phyloP scores from a whole-genome alignment of 2,888 invertebrate genomes.

The Quadroppia sp. region DNA sequence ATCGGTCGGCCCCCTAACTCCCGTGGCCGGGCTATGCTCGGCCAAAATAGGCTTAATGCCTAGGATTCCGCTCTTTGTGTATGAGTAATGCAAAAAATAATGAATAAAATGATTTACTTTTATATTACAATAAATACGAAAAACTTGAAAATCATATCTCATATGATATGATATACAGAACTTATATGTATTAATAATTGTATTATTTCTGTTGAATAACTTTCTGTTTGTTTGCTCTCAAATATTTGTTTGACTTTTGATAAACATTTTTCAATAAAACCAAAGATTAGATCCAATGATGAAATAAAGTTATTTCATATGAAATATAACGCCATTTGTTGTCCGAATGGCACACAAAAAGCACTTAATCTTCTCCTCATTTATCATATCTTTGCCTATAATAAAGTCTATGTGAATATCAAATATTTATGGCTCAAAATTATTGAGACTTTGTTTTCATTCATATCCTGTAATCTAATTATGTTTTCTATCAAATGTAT shows the following conservation, averaged over 20 bases:
- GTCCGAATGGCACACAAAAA: neutral
- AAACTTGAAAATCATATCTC: neutral
- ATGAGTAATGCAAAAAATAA: neutral
- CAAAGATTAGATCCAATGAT: neutral
- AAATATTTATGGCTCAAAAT: neutral
- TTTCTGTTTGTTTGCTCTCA: neutral
- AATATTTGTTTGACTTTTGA: conserved; percentile 11
- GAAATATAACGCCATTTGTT: neutral
- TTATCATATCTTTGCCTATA: neutral
- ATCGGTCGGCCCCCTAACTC: too few species aligned
- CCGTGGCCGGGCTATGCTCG: too few species aligned
- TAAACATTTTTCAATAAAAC: neutral
- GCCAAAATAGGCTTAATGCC: too few species aligned
- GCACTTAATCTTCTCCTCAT: conserved; percentile 13
- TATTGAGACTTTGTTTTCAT: neutral
- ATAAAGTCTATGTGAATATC: conserved; percentile 4
- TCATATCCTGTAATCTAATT: neutral
- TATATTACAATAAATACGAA: neutral
- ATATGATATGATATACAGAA: too few species aligned
- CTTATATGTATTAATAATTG: neutral
- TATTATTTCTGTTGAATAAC: conserved; percentile 4
- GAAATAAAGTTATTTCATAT: neutral
- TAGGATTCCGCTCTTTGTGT: neutral
- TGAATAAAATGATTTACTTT: neutral
- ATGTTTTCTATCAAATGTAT: neutral